Evolutionary conservation across 1,140 invertebrate genomes (phyloP).

Genomic region (Homarus americanus): DNA sequence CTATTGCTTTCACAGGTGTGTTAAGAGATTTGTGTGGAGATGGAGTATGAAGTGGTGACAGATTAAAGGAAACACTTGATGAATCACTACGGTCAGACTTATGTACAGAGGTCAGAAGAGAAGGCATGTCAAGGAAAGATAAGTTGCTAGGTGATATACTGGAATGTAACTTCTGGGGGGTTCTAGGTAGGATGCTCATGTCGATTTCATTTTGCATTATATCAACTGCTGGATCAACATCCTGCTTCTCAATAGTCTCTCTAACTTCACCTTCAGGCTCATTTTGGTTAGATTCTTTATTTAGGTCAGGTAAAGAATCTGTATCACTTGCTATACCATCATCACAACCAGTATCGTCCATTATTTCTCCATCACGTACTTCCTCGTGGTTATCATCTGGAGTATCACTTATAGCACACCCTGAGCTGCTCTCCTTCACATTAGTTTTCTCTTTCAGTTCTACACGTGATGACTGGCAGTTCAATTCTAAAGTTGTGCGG

Average conservation of each 20-base stretch:
- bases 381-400: background rate
- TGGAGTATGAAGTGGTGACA: slow-evolving; percentile 29
- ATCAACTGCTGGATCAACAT: background rate
- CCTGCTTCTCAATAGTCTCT: background rate
- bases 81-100: background rate
- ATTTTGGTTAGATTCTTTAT: background rate
- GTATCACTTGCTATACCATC: background rate
- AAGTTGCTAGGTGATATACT: background rate
- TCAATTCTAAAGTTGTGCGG: background rate
- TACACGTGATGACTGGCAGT: background rate
- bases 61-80: background rate
- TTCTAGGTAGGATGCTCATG: background rate
- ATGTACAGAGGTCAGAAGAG: slow-evolving; percentile 20
- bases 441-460: background rate
- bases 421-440: background rate
- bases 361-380: background rate
- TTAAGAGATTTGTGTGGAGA: slow-evolving; percentile 4
- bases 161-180: background rate
- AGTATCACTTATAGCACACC: background rate
- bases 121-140: slow-evolving; percentile 10
- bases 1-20: background rate
- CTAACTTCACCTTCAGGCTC: background rate
- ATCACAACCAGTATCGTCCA: background rate
- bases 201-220: background rate
- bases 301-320: background rate